Evolutionary conservation across 2,113 vertebrate species (phyloP).

Genomic region (Lethenteron camtschaticum): DNA sequence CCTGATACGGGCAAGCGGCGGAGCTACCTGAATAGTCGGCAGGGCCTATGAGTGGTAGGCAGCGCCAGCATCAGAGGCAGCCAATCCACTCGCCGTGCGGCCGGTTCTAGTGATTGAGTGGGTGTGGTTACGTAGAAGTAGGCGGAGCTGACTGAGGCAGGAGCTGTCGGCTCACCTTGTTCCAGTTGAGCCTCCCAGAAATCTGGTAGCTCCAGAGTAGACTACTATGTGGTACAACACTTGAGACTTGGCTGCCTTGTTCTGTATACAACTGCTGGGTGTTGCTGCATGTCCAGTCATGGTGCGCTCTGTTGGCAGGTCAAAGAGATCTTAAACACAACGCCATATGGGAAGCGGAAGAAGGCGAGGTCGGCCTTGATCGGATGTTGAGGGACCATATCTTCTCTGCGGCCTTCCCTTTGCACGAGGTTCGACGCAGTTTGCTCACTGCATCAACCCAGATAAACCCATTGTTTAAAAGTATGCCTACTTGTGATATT

Average conservation of each 20-base stretch:
- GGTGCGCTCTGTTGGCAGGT: constrained; percentile 17
- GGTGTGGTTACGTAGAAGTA: too few relatives aligned
- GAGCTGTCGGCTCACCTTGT: too few relatives aligned
- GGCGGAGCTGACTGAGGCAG: too few relatives aligned
- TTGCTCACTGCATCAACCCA: neutral
- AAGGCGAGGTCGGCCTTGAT: constrained; percentile 28
- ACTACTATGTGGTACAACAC: neutral
- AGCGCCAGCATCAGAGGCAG: too few relatives aligned
- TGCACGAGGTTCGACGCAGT: constrained; percentile 23
- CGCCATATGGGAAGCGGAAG: constrained; percentile 29
- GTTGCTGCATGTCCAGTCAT: neutral
- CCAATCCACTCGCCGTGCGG: too few relatives aligned
- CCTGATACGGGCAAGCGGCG: too few relatives aligned
- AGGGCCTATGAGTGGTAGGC: too few relatives aligned
- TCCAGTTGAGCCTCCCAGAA: neutral
- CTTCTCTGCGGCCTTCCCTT: constrained; percentile 29
- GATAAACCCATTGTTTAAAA: neutral
- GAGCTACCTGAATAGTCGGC: too few relatives aligned
- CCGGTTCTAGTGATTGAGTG: too few relatives aligned
- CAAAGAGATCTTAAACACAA: constrained; percentile 32
- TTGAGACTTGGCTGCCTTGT: neutral
- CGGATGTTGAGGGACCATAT: constrained; percentile 28
- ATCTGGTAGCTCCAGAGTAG: neutral
- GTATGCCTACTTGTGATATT: neutral
- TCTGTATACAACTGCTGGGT: neutral